Percentiles rank a stretch among this genome's conserved stretches.
These are phyloP conservation scores for Drosophila guanche DNA, from an alignment of 1,140 invertebrate species.

Conservation along the genomic window DNA sequence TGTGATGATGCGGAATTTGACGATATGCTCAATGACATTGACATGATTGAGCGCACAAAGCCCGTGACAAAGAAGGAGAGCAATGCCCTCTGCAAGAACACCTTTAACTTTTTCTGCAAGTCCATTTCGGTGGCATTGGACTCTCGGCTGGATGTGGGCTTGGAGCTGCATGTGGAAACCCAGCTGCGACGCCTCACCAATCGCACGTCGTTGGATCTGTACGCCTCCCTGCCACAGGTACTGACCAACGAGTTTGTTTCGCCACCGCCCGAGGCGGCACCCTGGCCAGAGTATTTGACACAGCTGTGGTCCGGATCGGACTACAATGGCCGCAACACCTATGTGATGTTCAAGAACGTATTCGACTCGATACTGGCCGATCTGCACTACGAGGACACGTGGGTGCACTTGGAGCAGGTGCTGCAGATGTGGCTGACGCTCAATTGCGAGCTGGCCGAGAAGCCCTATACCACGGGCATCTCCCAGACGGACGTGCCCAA, in stretches of 20 bases:
- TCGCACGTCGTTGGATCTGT: conserved; percentile 79
- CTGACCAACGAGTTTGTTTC: conserved; percentile 80
- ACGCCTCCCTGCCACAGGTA: conserved; percentile 84
- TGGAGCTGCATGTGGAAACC: conserved; percentile 89
- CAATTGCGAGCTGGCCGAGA: conserved; percentile 86
- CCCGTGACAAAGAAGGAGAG: conserved; percentile 83
- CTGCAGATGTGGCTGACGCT: conserved; percentile 93
- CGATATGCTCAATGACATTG: conserved; percentile 88
- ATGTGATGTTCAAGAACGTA: conserved; percentile 87
- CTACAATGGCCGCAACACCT: conserved; percentile 73
- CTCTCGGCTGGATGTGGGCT: conserved; percentile 89
- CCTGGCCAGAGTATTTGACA: conserved; percentile 84
- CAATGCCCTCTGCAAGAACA: conserved; percentile 68
- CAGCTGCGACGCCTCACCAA: conserved; percentile 87
- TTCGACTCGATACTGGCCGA: conserved; percentile 89
- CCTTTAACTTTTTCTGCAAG: conserved; percentile 80
- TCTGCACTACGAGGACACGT: conserved; percentile 85
- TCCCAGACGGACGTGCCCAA: conserved; percentile 88
- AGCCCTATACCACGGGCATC: conserved; percentile 81
- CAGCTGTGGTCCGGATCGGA: conserved; percentile 81
- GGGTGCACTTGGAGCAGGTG: conserved; percentile 90
- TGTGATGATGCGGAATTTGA: conserved; percentile 90
- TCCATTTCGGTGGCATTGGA: conserved; percentile 90
- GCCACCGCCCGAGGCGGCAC: conserved; percentile 69
- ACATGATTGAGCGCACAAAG: conserved; percentile 86